Evolutionary conservation across 2,888 invertebrate species (phyloP), one percentile per base, ranked within the genome.

Genomic region (Meta bourneti): DNA sequence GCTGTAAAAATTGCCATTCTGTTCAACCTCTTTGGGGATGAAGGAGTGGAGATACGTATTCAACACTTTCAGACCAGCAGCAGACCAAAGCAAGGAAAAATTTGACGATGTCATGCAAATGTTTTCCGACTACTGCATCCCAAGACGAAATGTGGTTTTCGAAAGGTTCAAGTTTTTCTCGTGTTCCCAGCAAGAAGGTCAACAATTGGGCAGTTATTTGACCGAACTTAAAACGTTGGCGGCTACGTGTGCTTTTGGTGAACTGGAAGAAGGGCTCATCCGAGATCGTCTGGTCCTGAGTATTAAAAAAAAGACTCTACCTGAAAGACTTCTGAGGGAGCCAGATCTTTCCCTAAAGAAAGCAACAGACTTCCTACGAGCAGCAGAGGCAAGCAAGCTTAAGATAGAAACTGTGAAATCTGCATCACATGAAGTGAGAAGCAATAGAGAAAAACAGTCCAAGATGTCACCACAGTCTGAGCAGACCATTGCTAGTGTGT

Each of bases 151-250:
- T n/a, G n/a, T n/a, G n/a, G n/a, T n/a, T n/a, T n/a, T n/a, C n/a
- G n/a, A n/a, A n/a, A n/a, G n/a, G n/a, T n/a, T n/a, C n/a, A n/a
- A n/a, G n/a, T n/a, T n/a, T n/a, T n/a, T n/a, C n/a, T n/a, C n/a
- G n/a, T n/a, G n/a, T n/a, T n/a, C n/a, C 20, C 79, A 87, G 52
- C 20, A 80, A 72, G 87, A 87, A 34, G 80, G 87, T 7, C 87
- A 87, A 52, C 13, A 7, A 2, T 20, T 87, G 5, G 71, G 70
- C n/a, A 13, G 34, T 19, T 87, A 87, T 16, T 11, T 87, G 11
- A 51, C 72, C 6, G 48, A 87, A 34, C 52, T 87, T n/a, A 87
- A 87, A 20, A 80, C 79, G 7, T 51, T 86, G 16, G 86, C 78
- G 1, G 75, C 86, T 0, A 61, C 69, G 1, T 69, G 86, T 71